A percentile compares a stretch with the other conserved stretches of the same genome.
phyloP scores from a whole-genome alignment of 2,113 vertebrate genomes.

The Bombycilla garrulus region DNA sequence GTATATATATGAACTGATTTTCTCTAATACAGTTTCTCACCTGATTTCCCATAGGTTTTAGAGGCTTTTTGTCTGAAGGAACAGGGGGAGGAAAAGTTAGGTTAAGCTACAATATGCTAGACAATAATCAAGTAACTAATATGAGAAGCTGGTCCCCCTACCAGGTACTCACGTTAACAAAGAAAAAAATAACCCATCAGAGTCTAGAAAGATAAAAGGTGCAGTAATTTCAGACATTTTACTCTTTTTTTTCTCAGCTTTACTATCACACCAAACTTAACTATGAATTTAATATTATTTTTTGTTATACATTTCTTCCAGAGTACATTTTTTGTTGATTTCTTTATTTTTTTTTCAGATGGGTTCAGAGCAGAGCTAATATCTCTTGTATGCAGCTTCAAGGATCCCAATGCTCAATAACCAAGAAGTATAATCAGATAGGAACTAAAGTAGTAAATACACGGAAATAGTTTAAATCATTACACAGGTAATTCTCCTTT shows the following conservation, averaged over 20 bases:
- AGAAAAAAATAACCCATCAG: not conserved
- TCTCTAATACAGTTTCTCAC: constrained; percentile 38
- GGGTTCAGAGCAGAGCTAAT: not conserved
- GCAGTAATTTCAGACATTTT: not conserved
- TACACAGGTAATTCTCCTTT: not conserved
- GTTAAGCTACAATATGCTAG: not conserved
- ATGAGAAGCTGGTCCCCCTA: not conserved
- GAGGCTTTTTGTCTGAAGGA: not conserved
- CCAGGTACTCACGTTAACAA: not conserved
- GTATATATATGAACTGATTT: constrained; percentile 67
- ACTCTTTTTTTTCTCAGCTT: not conserved
- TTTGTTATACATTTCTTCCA: not conserved
- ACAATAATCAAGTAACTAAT: not conserved
- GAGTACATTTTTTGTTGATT: not conserved
- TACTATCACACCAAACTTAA: not conserved
- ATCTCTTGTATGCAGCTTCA: not conserved
- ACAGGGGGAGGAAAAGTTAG: not conserved
- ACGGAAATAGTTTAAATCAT: not conserved
- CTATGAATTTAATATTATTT: not conserved
- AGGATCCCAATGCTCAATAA: not conserved
- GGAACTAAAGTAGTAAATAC: not conserved
- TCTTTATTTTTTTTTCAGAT: not conserved
- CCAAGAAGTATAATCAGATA: not conserved
- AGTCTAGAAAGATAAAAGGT: not conserved
- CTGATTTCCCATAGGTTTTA: constrained; percentile 53